These are phyloP conservation scores for Lucinisca nassula DNA, from an alignment of 2,888 invertebrate genomes.

Conservation along the genomic window DNA sequence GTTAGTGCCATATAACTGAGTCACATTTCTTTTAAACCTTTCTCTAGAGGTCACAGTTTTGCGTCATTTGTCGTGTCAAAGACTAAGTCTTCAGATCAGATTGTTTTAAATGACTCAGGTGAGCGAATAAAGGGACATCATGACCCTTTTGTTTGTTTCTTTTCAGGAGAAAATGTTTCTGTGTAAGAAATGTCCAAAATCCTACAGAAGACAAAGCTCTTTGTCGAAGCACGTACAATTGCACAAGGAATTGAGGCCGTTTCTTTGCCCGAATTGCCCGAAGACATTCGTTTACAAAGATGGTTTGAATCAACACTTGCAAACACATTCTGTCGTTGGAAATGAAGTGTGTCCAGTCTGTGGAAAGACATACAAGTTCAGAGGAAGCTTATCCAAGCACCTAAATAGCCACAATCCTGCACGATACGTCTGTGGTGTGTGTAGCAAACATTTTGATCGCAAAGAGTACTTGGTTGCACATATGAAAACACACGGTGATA, in stretches of 20 bases:
- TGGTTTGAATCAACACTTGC: neutral
- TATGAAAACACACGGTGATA: neutral
- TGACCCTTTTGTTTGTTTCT: too few relatives aligned
- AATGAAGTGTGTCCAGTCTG: neutral
- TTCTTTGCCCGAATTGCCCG: neutral
- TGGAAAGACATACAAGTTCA: neutral
- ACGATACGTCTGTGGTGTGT: neutral
- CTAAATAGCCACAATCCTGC: neutral
- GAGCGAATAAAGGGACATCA: too few relatives aligned
- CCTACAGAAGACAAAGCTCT: neutral
- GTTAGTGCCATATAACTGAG: too few relatives aligned
- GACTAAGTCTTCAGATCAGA: too few relatives aligned
- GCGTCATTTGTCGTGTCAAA: too few relatives aligned
- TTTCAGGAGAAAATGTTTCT: neutral
- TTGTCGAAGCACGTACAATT: neutral
- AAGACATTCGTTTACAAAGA: neutral
- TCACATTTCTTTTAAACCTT: too few relatives aligned
- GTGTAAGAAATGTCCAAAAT: neutral
- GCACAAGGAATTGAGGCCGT: neutral
- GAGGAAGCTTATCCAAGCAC: neutral
- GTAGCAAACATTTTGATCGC: neutral
- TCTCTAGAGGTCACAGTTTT: too few relatives aligned
- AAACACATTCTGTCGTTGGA: neutral
- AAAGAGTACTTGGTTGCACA: neutral
- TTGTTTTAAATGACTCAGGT: too few relatives aligned